Conservation (phyloP, 2,888 invertebrate species). For the Idaea dimidiata region DNA sequence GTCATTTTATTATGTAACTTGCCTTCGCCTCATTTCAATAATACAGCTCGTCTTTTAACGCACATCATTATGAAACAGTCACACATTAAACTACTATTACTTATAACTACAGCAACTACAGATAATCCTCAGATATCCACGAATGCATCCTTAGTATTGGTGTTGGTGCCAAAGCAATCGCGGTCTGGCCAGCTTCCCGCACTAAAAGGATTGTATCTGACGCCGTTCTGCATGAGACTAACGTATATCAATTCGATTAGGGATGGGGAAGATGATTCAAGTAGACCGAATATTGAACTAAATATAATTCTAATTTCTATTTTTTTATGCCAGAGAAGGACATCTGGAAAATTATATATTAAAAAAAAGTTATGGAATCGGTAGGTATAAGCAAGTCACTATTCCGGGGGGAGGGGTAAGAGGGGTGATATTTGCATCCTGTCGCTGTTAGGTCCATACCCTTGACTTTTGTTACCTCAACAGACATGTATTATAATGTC, state of each 20-base stretch:
- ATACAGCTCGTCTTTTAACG: background rate
- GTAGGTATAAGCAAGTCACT: too few species aligned
- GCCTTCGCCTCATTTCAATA: background rate
- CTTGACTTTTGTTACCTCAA: too few species aligned
- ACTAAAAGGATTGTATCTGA: constrained; percentile 46
- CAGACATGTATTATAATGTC: too few species aligned
- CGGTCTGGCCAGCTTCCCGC: constrained; percentile 44
- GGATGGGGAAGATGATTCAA: constrained; percentile 8
- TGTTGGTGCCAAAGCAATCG: constrained; percentile 49
- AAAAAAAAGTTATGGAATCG: too few species aligned
- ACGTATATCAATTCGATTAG: constrained; percentile 23
- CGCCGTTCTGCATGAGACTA: constrained; percentile 16
- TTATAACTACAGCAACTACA: background rate
- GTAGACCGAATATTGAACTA: constrained; percentile 5
- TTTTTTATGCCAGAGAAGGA: too few species aligned
- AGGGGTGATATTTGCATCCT: too few species aligned
- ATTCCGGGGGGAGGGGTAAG: too few species aligned
- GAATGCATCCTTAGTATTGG: constrained; percentile 25
- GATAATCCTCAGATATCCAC: constrained; percentile 13
- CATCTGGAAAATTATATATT: too few species aligned
- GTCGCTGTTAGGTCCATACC: too few species aligned
- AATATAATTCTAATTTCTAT: too few species aligned
- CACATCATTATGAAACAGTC: background rate
- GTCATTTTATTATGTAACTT: background rate
- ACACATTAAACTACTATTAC: background rate